phyloP scores from a whole-genome alignment of 2,113 vertebrate genomes.

The Peromyscus leucopus region DNA sequence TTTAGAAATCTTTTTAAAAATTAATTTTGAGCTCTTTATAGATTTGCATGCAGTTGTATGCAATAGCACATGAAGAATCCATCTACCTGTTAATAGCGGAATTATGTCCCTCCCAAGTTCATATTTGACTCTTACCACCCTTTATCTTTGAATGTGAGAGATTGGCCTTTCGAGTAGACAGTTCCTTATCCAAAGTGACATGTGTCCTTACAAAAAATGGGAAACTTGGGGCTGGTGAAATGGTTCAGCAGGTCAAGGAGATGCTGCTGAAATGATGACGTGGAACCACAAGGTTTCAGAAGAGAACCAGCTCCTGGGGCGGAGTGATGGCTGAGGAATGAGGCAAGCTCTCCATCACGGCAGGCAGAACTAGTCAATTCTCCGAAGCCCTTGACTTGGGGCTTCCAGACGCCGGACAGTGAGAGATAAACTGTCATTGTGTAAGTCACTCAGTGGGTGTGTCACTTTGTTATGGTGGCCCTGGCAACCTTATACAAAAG shows the following conservation, averaged over 20 bases:
- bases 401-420: not conserved
- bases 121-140: not conserved
- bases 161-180: not conserved
- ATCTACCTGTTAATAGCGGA: not conserved
- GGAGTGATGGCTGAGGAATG: accelerated
- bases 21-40: not conserved
- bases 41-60: not conserved
- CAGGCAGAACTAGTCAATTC: too few relatives aligned
- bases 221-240: not conserved
- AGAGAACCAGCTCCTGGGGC: not conserved
- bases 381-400: not conserved
- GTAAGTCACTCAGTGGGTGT: not conserved
- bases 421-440: not conserved
- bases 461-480: not conserved
- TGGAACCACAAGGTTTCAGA: not conserved
- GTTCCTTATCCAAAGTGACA: not conserved
- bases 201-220: not conserved
- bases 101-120: not conserved
- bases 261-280: not conserved
- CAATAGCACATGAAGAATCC: not conserved
- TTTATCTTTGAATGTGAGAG: not conserved
- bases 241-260: not conserved
- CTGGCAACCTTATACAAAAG: not conserved
- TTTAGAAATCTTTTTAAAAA: not conserved
- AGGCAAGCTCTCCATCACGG: not conserved